Percentiles rank a stretch among this genome's conserved stretches.
Conservation (phyloP, 2,888 invertebrate species). For the Pyralis farinalis region DNA sequence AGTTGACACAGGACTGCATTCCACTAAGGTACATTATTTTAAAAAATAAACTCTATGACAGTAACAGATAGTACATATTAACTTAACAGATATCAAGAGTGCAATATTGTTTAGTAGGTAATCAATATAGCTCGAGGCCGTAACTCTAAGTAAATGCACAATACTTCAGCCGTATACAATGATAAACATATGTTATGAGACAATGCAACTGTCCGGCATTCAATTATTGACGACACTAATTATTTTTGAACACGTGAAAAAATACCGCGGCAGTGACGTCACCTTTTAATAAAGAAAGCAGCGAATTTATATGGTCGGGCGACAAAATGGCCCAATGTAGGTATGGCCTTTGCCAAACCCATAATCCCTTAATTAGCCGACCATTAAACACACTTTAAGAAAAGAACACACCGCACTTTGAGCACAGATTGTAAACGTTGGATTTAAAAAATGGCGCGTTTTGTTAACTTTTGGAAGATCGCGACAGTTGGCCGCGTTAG, state of each 20-base stretch:
- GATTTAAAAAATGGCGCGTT: constrained; percentile 27
- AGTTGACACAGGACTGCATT: constrained; percentile 4
- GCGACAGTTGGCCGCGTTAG: constrained; percentile 26
- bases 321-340: constrained; percentile 53
- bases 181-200: constrained; percentile 37
- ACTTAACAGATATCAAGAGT: constrained; percentile 29
- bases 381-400: constrained; percentile 36
- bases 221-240: constrained; percentile 9
- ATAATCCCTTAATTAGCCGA: constrained; percentile 65
- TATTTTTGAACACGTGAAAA: constrained; percentile 29
- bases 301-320: constrained; percentile 58
- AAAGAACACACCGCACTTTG: constrained; percentile 34
- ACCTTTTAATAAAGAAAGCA: constrained; percentile 68
- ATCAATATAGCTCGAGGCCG: constrained; percentile 52
- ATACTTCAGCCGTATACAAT: constrained; percentile 17
- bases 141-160: constrained; percentile 31
- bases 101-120: constrained; percentile 33
- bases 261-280: constrained; percentile 69
- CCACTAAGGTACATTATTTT: constrained; percentile 2
- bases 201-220: constrained; percentile 51
- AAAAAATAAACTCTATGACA: constrained; percentile 8
- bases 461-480: constrained; percentile 26
- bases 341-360: constrained; percentile 57
- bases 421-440: constrained; percentile 30
- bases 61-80: constrained; percentile 14